Percentiles rank a stretch among this genome's conserved stretches.
These are phyloP conservation scores for Clunio marinus DNA, from an alignment of 2,888 invertebrate genomes.

Conservation along the genomic window DNA sequence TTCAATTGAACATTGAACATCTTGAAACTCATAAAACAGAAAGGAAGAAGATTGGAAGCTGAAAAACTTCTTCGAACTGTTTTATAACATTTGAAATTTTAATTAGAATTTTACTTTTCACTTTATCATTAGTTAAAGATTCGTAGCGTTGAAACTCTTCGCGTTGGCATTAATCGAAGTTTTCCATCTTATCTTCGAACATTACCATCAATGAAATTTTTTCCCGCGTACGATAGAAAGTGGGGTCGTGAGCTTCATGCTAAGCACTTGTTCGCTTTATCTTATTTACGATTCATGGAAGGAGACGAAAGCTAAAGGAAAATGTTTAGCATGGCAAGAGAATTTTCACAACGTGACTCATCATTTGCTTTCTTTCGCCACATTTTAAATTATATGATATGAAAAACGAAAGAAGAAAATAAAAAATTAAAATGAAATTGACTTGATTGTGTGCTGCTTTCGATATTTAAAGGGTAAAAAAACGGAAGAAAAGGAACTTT, in stretches of 20 bases:
- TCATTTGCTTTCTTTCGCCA: not conserved
- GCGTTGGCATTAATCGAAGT: not conserved
- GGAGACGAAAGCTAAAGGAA: not conserved
- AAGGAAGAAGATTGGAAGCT: not conserved
- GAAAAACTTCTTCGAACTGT: not conserved
- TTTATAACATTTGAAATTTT: not conserved
- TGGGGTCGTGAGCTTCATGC: slow-evolving; percentile 26
- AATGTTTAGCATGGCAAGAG: not conserved
- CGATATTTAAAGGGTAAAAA: not conserved
- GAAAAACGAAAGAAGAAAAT: slow-evolving; percentile 2
- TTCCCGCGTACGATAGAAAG: slow-evolving; percentile 3
- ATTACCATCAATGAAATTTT: slow-evolving; percentile 13
- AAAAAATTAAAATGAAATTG: slow-evolving; percentile 27
- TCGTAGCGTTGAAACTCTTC: not conserved
- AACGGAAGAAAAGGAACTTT: no score
- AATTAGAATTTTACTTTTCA: not conserved
- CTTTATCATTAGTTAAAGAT: slow-evolving; percentile 1
- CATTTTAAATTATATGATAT: slow-evolving; percentile 14
- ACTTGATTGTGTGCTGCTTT: slow-evolving; percentile 21
- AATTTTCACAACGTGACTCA: slow-evolving; percentile 24
- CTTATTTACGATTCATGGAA: slow-evolving; percentile 24
- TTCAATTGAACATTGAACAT: no score
- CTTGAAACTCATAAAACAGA: no score
- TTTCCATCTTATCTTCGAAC: slow-evolving; percentile 10
- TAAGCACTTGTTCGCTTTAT: slow-evolving; percentile 17